Conservation (phyloP, 2,797 vertebrate species). For the Luscinia megarhynchos region DNA sequence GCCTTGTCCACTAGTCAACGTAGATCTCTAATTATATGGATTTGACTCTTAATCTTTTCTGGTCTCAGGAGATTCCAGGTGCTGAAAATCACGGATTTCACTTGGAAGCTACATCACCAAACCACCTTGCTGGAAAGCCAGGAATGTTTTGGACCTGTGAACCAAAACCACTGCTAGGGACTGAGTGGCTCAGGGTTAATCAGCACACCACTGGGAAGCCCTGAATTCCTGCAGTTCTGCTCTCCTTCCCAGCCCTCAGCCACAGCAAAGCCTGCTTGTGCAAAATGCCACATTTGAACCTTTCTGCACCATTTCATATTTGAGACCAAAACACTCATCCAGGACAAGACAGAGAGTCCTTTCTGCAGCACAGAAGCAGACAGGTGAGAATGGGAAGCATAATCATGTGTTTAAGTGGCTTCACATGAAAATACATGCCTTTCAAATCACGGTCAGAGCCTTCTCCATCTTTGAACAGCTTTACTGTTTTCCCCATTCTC, state of each 20-base stretch:
- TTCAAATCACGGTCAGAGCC: background rate
- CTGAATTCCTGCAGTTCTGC: background rate
- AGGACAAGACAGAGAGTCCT: background rate
- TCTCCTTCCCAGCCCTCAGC: background rate
- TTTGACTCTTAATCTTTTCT: constrained; percentile 60
- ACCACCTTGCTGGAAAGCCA: background rate
- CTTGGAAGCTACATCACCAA: constrained; percentile 42
- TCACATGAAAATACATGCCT: background rate
- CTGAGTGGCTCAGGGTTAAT: background rate
- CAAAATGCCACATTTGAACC: background rate
- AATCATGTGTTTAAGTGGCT: background rate
- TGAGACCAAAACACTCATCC: background rate
- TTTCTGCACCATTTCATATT: background rate
- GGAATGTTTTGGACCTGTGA: background rate
- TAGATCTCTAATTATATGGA: constrained; percentile 51
- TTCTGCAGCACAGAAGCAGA: background rate
- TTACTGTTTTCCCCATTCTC: background rate
- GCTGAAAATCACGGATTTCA: constrained; percentile 61
- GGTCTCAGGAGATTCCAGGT: constrained; percentile 15
- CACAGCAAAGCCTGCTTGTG: background rate
- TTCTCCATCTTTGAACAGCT: background rate
- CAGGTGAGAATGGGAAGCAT: constrained; percentile 14
- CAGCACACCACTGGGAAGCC: background rate
- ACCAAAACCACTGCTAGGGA: background rate
- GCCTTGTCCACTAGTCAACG: constrained; percentile 40